Conservation (phyloP, 1,140 invertebrate genomes). For the Myzus persicae region DNA sequence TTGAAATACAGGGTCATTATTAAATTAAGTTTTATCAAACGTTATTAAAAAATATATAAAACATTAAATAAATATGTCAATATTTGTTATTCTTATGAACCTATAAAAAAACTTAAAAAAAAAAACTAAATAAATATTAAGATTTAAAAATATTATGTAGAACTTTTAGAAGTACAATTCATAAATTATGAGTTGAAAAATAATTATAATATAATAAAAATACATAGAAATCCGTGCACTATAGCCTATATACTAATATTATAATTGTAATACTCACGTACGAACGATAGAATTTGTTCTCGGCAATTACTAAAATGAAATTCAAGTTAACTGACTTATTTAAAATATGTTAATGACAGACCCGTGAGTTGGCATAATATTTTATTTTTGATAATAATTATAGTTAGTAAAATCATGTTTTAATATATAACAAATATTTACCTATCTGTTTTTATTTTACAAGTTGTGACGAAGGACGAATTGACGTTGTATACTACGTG, state of each 20-base stretch:
- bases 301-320: constrained; percentile 9
- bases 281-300: neutral
- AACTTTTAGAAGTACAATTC: neutral
- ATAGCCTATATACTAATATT: neutral
- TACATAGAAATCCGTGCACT: neutral
- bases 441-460: neutral
- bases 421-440: neutral
- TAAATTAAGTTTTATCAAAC: neutral
- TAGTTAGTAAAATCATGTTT: neutral
- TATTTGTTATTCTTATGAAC: neutral
- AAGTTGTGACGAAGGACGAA: neutral
- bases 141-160: neutral
- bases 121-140: neutral
- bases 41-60: neutral
- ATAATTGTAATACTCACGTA: constrained; percentile 1
- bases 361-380: constrained; percentile 1
- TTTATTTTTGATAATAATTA: neutral
- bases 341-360: neutral
- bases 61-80: neutral
- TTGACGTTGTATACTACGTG: neutral
- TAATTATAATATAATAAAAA: neutral
- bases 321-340: neutral
- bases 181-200: neutral
- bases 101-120: neutral
- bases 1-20: neutral